phyloP scores from a whole-genome alignment of 2,888 invertebrate genomes.

The Brassicogethes aeneus region DNA sequence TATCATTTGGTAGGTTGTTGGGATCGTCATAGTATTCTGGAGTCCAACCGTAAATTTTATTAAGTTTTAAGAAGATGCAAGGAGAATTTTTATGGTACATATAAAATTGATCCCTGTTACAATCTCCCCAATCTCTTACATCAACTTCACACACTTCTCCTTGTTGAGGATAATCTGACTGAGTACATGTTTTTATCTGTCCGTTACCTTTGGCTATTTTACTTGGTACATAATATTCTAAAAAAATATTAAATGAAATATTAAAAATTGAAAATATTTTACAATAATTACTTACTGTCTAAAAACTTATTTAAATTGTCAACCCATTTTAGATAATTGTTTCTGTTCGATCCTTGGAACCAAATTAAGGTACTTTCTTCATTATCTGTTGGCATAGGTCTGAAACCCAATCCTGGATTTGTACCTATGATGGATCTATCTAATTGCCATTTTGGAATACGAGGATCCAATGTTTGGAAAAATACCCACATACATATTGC shows the following conservation, averaged over 20 bases:
- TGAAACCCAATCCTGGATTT: slow-evolving; percentile 93
- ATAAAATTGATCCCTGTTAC: slow-evolving; percentile 76
- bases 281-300: slow-evolving; percentile 51
- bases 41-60: slow-evolving; percentile 88
- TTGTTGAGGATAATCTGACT: slow-evolving; percentile 30
- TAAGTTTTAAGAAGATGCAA: slow-evolving; percentile 90
- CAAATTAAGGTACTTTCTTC: slow-evolving; percentile 93
- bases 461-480: slow-evolving; percentile 80
- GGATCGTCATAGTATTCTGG: slow-evolving; percentile 75
- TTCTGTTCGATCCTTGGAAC: slow-evolving; percentile 75
- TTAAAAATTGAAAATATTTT: slow-evolving; percentile 1
- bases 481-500: slow-evolving; percentile 93
- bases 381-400: slow-evolving; percentile 81
- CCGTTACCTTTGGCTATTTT: slow-evolving; percentile 39
- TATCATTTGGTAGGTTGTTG: slow-evolving; percentile 56
- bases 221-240: slow-evolving; percentile 38
- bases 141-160: slow-evolving; percentile 82
- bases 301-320: slow-evolving; percentile 66
- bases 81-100: slow-evolving; percentile 89
- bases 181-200: slow-evolving; percentile 34
- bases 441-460: slow-evolving; percentile 83
- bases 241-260: slow-evolving; percentile 15
- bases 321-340: slow-evolving; percentile 73
- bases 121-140: slow-evolving; percentile 69
- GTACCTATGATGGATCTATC: slow-evolving; percentile 83